phyloP scores from a whole-genome alignment of 2,797 vertebrate genomes.

The Erethizon dorsatum region DNA sequence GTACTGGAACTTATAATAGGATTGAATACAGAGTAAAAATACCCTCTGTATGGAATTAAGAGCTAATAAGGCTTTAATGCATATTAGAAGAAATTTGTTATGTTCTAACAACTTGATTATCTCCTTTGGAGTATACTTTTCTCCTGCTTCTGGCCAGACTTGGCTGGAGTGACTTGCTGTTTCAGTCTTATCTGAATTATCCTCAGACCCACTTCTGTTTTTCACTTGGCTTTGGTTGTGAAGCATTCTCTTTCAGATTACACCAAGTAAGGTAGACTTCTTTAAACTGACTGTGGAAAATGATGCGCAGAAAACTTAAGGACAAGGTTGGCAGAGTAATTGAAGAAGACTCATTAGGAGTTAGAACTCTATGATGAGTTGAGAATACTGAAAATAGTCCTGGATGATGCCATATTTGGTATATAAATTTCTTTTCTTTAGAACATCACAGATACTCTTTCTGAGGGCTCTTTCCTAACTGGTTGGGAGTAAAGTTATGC shows the following conservation, averaged over 20 bases:
- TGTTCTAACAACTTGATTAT: conserved; percentile 59
- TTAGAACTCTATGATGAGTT: not conserved
- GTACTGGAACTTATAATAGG: conserved; percentile 40
- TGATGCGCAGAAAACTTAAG: not conserved
- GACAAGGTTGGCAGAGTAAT: conserved; percentile 5
- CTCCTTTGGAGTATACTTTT: conserved; percentile 19
- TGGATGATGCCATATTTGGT: not conserved
- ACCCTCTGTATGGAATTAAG: conserved; percentile 54
- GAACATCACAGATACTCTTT: not conserved
- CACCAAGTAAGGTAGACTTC: conserved; percentile 5
- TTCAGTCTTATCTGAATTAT: not conserved
- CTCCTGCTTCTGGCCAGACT: not conserved
- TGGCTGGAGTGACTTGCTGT: not conserved
- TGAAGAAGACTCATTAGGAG: not conserved
- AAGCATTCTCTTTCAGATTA: not conserved
- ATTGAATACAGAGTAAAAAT: conserved; percentile 65
- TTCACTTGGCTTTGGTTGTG: not conserved
- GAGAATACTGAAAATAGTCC: not conserved
- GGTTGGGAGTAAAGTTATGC: not conserved
- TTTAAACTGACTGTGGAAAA: conserved; percentile 4
- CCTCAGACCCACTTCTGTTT: not conserved
- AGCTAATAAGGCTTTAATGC: conserved; percentile 46
- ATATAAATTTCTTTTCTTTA: conserved; percentile 3
- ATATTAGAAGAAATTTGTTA: conserved; percentile 65
- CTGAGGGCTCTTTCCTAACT: not conserved